Base-by-base conservation (phyloP, 2,888 invertebrate species). In the Syritta pipiens region DNA sequence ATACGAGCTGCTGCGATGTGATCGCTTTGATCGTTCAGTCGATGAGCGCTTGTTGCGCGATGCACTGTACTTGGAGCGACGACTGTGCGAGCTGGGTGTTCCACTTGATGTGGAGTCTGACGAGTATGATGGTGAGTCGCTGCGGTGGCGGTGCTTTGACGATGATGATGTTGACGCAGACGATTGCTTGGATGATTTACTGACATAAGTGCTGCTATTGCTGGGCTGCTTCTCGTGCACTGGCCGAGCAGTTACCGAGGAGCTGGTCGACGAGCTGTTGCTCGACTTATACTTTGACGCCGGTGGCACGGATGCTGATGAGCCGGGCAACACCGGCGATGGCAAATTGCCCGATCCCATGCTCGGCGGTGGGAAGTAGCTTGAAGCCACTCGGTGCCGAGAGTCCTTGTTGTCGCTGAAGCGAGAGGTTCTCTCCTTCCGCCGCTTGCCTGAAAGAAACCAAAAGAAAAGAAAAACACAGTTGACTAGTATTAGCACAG, bases 371-470 rank as follows among this genome's bases (percentile, higher is more conserved):
- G 60, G 67, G 5, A 62, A 74, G 55, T 72, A 74, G 19, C 48
- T 49, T 0, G 67, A 9, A 19, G 55, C 4, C 3, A 62, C 9
- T n/a, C 74, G 67, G 46, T 81, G 59, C 82, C 82, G 84, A 9
- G 85, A 84, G 37, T 89, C 88, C 81, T 88, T 88, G 37, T 86
- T 87, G 81, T 88, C 88, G 82, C 88, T 89, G 59, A 89, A 89
- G 14, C 89, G 86, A 1, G 89, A 86, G 4, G 86, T 87, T 6
- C 89, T 85, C 77, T 88, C 88, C 60, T 85, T 87, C 12, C 84
- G 83, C 0, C 87, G 85, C 82, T 88, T 88, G 19, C 88, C 89
- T 88, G 59, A 62, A 65, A n/a, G 51, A 9, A 65, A 76, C 79
- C 49, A 55, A 59, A 67, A 49, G 20, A 67, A 49, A 53, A 63